These are phyloP conservation scores for Acanthosepion esculentum DNA, from an alignment of 2,888 invertebrate species.

Conservation along the genomic window DNA sequence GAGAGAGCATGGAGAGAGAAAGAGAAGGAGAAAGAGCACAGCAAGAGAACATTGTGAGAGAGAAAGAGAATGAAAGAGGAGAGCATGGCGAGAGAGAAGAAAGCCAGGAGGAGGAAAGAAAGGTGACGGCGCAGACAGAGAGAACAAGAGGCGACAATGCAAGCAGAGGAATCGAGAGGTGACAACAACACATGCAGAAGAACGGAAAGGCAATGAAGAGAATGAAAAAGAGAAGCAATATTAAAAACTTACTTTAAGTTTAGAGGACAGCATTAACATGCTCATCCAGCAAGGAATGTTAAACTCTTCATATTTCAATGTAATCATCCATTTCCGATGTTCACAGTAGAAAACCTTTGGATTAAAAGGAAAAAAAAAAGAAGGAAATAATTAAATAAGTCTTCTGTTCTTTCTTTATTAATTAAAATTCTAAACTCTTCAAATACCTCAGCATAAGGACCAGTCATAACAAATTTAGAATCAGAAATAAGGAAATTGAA, in stretches of 20 bases:
- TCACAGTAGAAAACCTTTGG: conserved; percentile 75
- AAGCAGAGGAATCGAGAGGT: neutral
- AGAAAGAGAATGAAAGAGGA: neutral
- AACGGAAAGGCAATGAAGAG: neutral
- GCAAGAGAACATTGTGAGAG: no score
- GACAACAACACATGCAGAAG: neutral
- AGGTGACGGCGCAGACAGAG: neutral
- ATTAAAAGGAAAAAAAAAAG: neutral
- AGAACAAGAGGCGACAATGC: neutral
- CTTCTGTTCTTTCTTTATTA: no score
- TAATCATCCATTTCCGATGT: conserved; percentile 73
- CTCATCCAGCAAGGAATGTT: conserved; percentile 72
- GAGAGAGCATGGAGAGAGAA: accelerated
- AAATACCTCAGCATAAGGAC: no score
- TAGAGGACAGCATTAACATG: conserved; percentile 69
- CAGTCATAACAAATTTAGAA: no score
- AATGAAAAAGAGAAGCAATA: neutral
- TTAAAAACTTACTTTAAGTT: conserved; percentile 60
- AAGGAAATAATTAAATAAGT: neutral
- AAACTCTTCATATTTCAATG: conserved; percentile 70
- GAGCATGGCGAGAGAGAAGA: neutral
- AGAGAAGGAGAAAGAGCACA: no score
- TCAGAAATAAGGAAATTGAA: no score
- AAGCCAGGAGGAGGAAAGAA: neutral
- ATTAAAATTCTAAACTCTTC: no score